phyloP scores from a whole-genome alignment of 2,797 vertebrate species.

The Chelidonichthys spinosus region DNA sequence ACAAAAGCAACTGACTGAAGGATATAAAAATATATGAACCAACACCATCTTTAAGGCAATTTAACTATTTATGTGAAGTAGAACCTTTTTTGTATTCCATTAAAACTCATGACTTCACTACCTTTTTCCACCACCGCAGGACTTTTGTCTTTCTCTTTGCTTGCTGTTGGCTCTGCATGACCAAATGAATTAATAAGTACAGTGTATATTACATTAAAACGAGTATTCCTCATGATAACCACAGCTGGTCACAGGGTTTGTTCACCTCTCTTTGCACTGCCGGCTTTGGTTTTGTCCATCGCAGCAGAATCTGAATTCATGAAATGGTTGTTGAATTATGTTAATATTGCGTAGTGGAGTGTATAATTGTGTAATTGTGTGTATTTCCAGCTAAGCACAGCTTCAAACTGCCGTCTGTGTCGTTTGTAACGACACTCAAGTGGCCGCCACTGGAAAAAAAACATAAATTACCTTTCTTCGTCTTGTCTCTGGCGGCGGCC shows the following conservation, averaged over 20 bases:
- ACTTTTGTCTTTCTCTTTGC: slow-evolving; percentile 52
- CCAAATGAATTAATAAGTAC: not conserved
- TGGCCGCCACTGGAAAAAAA: slow-evolving; percentile 5
- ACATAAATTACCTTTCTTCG: slow-evolving; percentile 62
- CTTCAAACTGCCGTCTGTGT: not conserved
- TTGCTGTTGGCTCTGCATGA: slow-evolving; percentile 39
- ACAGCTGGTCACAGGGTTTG: not conserved
- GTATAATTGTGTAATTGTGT: not conserved
- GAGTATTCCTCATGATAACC: not conserved
- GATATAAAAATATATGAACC: not conserved
- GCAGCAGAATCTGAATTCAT: slow-evolving; percentile 28
- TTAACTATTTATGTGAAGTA: not conserved
- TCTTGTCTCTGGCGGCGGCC: slow-evolving; percentile 24
- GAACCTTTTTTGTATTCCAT: not conserved
- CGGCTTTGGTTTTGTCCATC: slow-evolving; percentile 38
- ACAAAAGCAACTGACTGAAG: not conserved
- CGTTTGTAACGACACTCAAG: slow-evolving; percentile 1
- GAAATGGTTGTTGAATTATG: not conserved
- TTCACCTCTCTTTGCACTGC: slow-evolving; percentile 46
- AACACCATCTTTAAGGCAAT: not conserved
- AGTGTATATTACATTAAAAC: not conserved
- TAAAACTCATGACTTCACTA: slow-evolving; percentile 1
- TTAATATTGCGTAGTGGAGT: not conserved
- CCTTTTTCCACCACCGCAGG: slow-evolving; percentile 49
- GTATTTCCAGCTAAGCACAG: slow-evolving; percentile 1